Evolutionary conservation across 2,888 invertebrate genomes (phyloP).

Genomic region (Phaonia tiefii): DNA sequence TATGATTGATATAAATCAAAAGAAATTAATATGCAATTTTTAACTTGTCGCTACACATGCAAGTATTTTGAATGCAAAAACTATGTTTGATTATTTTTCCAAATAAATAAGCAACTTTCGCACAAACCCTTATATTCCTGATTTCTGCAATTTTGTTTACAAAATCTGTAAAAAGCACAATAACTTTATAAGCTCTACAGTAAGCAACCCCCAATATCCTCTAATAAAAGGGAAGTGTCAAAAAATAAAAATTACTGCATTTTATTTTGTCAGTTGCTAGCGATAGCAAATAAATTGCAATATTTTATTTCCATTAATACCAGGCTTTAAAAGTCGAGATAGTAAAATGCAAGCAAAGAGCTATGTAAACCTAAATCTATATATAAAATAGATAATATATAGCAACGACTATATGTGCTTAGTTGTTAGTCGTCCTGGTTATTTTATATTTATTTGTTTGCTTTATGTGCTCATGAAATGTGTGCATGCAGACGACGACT

Average conservation of each 20-base stretch:
- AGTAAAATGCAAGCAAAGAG: slow-evolving; percentile 1
- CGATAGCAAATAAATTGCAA: slow-evolving; percentile 70
- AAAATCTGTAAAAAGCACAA: slow-evolving; percentile 22
- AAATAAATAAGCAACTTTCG: too few species aligned
- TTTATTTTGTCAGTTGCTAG: slow-evolving; percentile 70
- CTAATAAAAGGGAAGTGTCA: background rate
- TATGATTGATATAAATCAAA: too few species aligned
- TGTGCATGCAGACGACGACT: background rate
- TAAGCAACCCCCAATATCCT: slow-evolving; percentile 8
- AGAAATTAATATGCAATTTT: too few species aligned
- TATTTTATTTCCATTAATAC: slow-evolving; percentile 69
- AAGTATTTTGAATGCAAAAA: slow-evolving; percentile 47
- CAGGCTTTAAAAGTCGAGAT: slow-evolving; percentile 33
- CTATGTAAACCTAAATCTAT: too few species aligned
- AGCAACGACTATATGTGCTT: too few species aligned
- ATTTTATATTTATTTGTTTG: background rate
- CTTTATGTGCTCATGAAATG: slow-evolving; percentile 9
- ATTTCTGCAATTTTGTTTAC: slow-evolving; percentile 32
- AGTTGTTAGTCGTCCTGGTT: slow-evolving; percentile 27
- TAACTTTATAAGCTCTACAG: slow-evolving; percentile 17
- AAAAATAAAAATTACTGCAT: slow-evolving; percentile 59
- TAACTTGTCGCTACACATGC: too few species aligned
- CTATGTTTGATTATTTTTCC: too few species aligned
- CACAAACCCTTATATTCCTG: too few species aligned
- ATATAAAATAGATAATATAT: too few species aligned